Conservation (phyloP, 2,113 vertebrate species). For the Myiozetetes cayanensis region DNA sequence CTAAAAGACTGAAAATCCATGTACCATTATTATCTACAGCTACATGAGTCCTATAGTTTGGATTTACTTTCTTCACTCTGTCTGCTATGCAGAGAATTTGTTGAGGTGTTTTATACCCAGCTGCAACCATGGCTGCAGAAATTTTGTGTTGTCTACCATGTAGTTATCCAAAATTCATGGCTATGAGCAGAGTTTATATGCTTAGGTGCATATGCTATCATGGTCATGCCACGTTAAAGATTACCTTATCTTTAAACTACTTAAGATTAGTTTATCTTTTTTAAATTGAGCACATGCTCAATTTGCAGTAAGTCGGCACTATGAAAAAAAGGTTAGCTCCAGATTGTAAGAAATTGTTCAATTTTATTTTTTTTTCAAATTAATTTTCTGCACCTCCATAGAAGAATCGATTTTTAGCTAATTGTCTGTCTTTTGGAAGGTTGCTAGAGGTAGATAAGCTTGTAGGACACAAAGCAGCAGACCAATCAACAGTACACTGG, state of each 20-base stretch:
- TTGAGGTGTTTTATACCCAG: fast-evolving
- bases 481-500: fast-evolving
- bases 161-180: neutral
- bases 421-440: neutral
- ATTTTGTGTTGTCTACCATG: neutral
- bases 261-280: neutral
- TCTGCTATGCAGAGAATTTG: neutral
- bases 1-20: neutral
- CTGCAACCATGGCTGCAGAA: neutral
- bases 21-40: neutral
- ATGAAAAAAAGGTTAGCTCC: neutral
- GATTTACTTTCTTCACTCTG: neutral
- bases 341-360: neutral
- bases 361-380: neutral
- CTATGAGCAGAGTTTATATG: neutral
- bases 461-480: neutral
- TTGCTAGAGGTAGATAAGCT: neutral
- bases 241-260: neutral
- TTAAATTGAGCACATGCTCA: neutral
- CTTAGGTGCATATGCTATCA: neutral
- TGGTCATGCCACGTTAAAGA: neutral
- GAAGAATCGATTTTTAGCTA: neutral
- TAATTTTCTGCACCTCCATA: neutral
- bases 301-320: neutral
- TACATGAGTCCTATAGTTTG: neutral